A percentile compares a stretch with the other conserved stretches of the same genome.
Conservation (phyloP, 2,797 vertebrate species). For the Galagoides demidoff region DNA sequence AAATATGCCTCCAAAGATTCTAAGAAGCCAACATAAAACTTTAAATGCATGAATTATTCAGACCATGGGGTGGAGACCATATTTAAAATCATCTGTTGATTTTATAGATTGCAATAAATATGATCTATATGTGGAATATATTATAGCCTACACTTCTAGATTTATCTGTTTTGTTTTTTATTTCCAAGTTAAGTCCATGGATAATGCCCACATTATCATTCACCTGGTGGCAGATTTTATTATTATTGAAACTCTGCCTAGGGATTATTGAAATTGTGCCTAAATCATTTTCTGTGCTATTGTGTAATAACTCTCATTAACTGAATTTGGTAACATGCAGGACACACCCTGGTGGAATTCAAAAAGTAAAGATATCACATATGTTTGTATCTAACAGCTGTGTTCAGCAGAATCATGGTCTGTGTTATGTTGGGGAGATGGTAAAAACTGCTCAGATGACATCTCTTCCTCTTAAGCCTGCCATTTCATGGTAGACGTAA, state of each 20-base stretch:
- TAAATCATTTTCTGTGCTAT: not conserved
- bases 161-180: constrained; percentile 25
- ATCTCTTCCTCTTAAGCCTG: not conserved
- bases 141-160: not conserved
- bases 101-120: constrained; percentile 36
- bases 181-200: not conserved
- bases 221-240: not conserved
- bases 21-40: not conserved
- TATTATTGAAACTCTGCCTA: constrained; percentile 13
- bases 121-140: not conserved
- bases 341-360: not conserved
- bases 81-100: constrained; percentile 50
- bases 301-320: not conserved
- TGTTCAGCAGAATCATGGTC: rapidly evolving
- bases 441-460: not conserved
- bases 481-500: rapidly evolving
- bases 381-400: not conserved
- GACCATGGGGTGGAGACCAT: not conserved
- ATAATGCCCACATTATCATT: not conserved
- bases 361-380: not conserved
- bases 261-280: not conserved
- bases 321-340: not conserved
- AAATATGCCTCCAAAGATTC: not conserved
- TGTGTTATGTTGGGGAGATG: not conserved
- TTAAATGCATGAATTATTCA: constrained; percentile 62